These are phyloP conservation scores for Mirounga angustirostris DNA, from an alignment of 2,113 vertebrate species.

Conservation along the genomic window DNA sequence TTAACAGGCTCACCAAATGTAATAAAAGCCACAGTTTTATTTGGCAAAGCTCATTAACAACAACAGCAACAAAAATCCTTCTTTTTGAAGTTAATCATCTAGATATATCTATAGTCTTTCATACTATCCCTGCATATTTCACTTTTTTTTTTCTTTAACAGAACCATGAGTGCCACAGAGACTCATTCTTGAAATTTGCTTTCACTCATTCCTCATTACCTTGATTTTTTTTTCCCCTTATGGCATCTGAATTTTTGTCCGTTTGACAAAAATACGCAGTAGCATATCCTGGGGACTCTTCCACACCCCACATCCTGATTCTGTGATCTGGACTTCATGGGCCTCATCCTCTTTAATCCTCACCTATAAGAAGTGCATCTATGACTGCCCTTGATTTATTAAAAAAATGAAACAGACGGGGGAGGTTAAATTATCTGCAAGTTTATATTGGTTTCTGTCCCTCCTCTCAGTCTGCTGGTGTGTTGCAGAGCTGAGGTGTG, in stretches of 20 bases:
- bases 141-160: background rate
- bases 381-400: background rate
- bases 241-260: background rate
- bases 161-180: background rate
- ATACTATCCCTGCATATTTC: background rate
- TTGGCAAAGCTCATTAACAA: background rate
- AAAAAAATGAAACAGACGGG: background rate
- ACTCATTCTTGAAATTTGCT: constrained; percentile 44
- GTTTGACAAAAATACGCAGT: constrained; percentile 17
- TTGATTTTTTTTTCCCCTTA: background rate
- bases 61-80: background rate
- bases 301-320: background rate
- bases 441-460: background rate
- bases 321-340: background rate
- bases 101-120: constrained; percentile 2
- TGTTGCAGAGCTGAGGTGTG: background rate
- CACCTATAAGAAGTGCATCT: background rate
- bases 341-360: background rate
- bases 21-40: background rate
- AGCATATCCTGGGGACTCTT: background rate
- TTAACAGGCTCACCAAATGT: background rate
- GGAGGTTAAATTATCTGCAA: background rate
- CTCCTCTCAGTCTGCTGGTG: background rate
- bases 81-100: background rate
- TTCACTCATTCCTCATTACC: background rate